Percentiles rank a stretch among this genome's conserved stretches.
These are phyloP conservation scores for Drosophila pegasa DNA, from an alignment of 2,888 invertebrate species.

Conservation along the genomic window DNA sequence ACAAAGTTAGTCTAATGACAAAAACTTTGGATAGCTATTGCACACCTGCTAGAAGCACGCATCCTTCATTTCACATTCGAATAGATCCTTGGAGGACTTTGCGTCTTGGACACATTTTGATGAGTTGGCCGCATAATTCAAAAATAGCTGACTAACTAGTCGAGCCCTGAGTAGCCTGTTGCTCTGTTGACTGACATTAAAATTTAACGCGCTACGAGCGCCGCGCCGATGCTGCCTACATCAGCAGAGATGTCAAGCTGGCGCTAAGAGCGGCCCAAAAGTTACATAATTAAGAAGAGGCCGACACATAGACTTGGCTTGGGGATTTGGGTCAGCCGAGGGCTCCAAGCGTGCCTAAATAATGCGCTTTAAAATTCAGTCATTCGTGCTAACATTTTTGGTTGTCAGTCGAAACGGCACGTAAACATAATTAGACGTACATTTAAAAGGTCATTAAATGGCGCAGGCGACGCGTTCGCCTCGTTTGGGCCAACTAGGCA, in stretches of 20 bases:
- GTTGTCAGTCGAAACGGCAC: constrained; percentile 60
- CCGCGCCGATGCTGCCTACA: constrained; percentile 10
- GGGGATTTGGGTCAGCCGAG: constrained; percentile 55
- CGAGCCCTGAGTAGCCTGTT: constrained; percentile 8
- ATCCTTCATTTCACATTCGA: constrained; percentile 30
- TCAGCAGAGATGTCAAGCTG: constrained; percentile 48
- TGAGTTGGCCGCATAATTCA: constrained; percentile 17
- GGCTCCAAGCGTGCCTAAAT: constrained; percentile 24
- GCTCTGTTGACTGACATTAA: constrained; percentile 40
- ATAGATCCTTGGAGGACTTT: constrained; percentile 9
- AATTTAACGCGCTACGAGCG: constrained; percentile 35
- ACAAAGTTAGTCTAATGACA: constrained; percentile 22
- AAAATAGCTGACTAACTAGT: constrained; percentile 8
- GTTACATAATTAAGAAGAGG: constrained; percentile 70
- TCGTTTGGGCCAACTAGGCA: constrained; percentile 35
- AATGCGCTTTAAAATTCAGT: constrained; percentile 60
- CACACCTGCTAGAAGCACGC: constrained; percentile 11
- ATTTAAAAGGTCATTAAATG: constrained; percentile 77
- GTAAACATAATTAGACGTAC: constrained; percentile 78
- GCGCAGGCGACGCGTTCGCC: constrained; percentile 34
- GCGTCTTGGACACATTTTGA: constrained; percentile 15
- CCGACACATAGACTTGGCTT: constrained; percentile 67
- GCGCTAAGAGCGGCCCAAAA: constrained; percentile 42
- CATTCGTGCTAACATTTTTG: constrained; percentile 44
- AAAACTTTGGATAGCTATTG: constrained; percentile 22